Conservation (phyloP, 2,113 vertebrate genomes). For the Sus scrofa region T2T-Sscrofa CM000820.6:29071001-29071500, state of each 20-base stretch:
- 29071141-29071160: neutral
- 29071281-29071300: neutral
- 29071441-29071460: neutral
- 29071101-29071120: neutral
- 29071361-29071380: neutral
- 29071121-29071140: neutral
- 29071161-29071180: conserved; percentile 1
- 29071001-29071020: neutral
- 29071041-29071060: neutral
- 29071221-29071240: neutral
- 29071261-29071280: neutral
- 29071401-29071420: neutral
- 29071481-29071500: neutral
- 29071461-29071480: neutral
- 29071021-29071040: neutral
- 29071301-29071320: neutral
- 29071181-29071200: neutral
- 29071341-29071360: neutral
- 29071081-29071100: neutral
- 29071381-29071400: neutral
- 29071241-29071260: neutral
- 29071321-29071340: neutral
- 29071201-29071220: neutral
- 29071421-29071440: neutral
- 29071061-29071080: neutral